phyloP scores from a whole-genome alignment of 2,888 invertebrate species.

The Hoplodrina blanda region DNA sequence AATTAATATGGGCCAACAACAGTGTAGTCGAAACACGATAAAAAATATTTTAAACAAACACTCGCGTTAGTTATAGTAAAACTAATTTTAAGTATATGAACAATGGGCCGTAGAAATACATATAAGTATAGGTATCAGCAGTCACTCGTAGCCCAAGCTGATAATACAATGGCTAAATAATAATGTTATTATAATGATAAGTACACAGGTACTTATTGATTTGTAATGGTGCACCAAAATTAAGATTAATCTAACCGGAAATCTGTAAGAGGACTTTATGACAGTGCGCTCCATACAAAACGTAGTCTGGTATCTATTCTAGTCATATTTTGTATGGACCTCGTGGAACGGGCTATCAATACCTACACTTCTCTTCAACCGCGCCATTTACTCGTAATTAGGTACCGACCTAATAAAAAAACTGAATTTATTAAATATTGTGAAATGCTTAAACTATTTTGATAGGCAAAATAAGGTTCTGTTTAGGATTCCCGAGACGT shows the following conservation, averaged over 20 bases:
- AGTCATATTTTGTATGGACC: no score
- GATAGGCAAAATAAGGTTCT: conserved; percentile 29
- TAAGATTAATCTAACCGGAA: not conserved
- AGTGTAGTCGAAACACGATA: not conserved
- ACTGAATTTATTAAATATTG: not conserved
- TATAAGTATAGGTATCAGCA: conserved; percentile 62
- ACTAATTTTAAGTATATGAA: conserved; percentile 70
- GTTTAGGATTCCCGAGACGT: conserved; percentile 62
- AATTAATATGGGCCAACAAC: conserved; percentile 25
- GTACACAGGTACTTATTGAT: not conserved
- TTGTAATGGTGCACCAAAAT: conserved; percentile 23
- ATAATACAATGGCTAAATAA: conserved; percentile 56
- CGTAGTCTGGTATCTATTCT: not conserved
- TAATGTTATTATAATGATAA: conserved; percentile 30
- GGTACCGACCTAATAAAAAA: not conserved
- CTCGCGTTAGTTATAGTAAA: conserved; percentile 19
- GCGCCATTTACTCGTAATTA: not conserved
- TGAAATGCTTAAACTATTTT: not conserved
- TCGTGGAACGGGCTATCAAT: not conserved
- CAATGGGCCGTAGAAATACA: conserved; percentile 79
- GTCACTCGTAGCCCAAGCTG: conserved; percentile 45
- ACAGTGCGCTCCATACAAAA: not conserved
- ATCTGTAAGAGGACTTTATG: not conserved
- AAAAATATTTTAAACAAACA: conserved; percentile 13
- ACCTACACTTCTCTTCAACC: not conserved